A percentile compares a stretch with the other conserved stretches of the same genome.
These are phyloP conservation scores for Patella depressa DNA, from an alignment of 2,888 invertebrate genomes.

Conservation along the genomic window DNA sequence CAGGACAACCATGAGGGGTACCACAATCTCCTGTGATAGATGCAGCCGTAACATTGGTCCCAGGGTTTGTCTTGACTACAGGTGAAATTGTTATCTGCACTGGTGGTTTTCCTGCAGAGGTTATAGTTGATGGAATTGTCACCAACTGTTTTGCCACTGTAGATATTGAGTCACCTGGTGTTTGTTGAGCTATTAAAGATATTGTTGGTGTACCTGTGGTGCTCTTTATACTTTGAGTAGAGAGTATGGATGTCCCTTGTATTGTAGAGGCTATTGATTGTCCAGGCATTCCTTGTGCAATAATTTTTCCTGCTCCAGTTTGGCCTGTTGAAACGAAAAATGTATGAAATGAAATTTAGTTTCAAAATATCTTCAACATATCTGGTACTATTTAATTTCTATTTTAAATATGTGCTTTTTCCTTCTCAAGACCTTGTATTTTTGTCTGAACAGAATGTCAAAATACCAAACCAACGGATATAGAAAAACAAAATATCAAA, in stretches of 20 bases:
- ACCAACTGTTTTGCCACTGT: slow-evolving; percentile 36
- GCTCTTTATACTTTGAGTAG: slow-evolving; percentile 17
- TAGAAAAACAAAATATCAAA: too few species aligned
- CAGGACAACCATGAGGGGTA: slow-evolving; percentile 31
- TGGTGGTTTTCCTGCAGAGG: slow-evolving; percentile 44
- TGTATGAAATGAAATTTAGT: too few species aligned
- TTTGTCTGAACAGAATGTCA: too few species aligned
- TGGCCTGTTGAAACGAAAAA: neutral
- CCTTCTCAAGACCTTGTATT: too few species aligned
- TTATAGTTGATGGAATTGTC: slow-evolving; percentile 24
- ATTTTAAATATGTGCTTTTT: too few species aligned
- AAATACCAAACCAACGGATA: too few species aligned
- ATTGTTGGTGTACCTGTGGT: slow-evolving; percentile 43
- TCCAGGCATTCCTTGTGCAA: neutral
- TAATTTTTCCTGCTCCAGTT: neutral
- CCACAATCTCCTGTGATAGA: slow-evolving; percentile 28
- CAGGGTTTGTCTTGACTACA: slow-evolving; percentile 31
- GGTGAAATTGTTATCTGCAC: slow-evolving; percentile 62
- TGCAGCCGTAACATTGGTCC: slow-evolving; percentile 13
- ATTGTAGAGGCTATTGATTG: slow-evolving; percentile 50
- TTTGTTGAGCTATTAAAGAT: slow-evolving; percentile 56
- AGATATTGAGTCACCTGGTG: slow-evolving; percentile 40
- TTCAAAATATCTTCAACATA: too few species aligned
- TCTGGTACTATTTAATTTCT: too few species aligned
- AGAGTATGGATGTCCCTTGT: slow-evolving; percentile 39